Evolutionary conservation across 1,140 invertebrate species (phyloP).

Genomic region (Drosophila repleta): DNA sequence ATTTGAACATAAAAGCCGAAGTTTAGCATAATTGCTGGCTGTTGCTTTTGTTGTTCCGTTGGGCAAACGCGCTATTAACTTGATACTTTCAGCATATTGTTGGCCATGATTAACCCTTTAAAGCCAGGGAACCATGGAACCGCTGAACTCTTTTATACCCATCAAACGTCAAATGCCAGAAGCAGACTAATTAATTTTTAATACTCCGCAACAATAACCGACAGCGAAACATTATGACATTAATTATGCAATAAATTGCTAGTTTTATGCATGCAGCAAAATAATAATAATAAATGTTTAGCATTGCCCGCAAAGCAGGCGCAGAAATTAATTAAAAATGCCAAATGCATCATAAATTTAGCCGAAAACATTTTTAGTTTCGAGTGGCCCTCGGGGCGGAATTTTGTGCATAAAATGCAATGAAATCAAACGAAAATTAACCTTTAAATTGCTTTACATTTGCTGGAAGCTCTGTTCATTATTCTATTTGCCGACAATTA

Average conservation of each 20-base stretch:
- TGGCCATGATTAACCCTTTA: neutral
- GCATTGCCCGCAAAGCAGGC: slow-evolving; percentile 33
- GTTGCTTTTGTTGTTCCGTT: neutral
- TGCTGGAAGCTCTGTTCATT: neutral
- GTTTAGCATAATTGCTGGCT: neutral
- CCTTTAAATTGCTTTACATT: slow-evolving; percentile 24
- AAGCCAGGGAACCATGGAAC: neutral
- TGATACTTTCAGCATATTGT: slow-evolving; percentile 2
- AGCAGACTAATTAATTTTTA: slow-evolving; percentile 59
- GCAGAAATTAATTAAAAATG: slow-evolving; percentile 73
- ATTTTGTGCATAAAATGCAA: slow-evolving; percentile 6
- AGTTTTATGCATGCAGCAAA: slow-evolving; percentile 39
- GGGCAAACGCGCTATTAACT: neutral
- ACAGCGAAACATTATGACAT: slow-evolving; percentile 47
- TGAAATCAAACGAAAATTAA: slow-evolving; percentile 36
- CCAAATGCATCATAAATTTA: slow-evolving; percentile 75
- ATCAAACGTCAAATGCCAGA: slow-evolving; percentile 41
- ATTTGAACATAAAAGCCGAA: neutral
- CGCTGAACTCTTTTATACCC: slow-evolving; percentile 1
- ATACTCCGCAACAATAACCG: slow-evolving; percentile 46
- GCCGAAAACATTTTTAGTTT: slow-evolving; percentile 34
- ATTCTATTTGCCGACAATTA: slow-evolving; percentile 24
- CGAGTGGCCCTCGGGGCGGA: neutral
- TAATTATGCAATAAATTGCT: slow-evolving; percentile 77
- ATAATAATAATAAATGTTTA: slow-evolving; percentile 59